Evolutionary conservation across 2,888 invertebrate genomes (phyloP).

Genomic region (Dione vanillae): DNA sequence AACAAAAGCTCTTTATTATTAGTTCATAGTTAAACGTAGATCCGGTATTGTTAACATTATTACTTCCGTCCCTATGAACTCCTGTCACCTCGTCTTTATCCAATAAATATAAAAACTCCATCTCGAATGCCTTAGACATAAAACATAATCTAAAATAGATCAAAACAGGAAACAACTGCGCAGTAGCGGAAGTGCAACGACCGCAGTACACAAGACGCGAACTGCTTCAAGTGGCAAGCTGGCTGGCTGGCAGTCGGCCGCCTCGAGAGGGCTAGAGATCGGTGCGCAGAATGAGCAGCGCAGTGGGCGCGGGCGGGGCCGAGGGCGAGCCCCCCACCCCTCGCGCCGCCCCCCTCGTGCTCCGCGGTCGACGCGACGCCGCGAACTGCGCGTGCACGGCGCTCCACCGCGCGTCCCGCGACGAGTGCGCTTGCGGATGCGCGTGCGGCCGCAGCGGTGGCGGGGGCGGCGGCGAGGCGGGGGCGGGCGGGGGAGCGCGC

Average conservation of each 20-base stretch:
- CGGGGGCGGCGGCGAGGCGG: conserved; percentile 28
- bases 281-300: conserved; percentile 70
- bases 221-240: too few species aligned
- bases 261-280: conserved; percentile 55
- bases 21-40: too few species aligned
- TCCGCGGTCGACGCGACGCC: conserved; percentile 50
- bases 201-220: not conserved
- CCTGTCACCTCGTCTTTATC: not conserved
- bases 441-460: conserved; percentile 17
- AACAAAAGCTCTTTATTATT: not conserved
- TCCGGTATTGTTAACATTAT: too few species aligned
- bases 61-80: not conserved
- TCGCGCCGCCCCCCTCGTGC: conserved; percentile 55
- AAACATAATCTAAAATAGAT: too few species aligned
- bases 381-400: conserved; percentile 74
- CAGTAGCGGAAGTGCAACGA: not conserved
- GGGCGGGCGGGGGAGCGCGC: conserved; percentile 36
- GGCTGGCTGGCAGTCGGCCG: too few species aligned
- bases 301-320: conserved; percentile 54
- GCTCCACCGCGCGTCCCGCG: conserved; percentile 66
- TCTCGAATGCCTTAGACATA: too few species aligned
- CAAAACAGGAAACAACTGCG: too few species aligned
- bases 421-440: conserved; percentile 42
- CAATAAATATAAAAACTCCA: not conserved
- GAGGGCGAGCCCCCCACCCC: conserved; percentile 53